These are phyloP conservation scores for Ericerus pela DNA, from an alignment of 1,140 invertebrate species.

Conservation along the genomic window DNA sequence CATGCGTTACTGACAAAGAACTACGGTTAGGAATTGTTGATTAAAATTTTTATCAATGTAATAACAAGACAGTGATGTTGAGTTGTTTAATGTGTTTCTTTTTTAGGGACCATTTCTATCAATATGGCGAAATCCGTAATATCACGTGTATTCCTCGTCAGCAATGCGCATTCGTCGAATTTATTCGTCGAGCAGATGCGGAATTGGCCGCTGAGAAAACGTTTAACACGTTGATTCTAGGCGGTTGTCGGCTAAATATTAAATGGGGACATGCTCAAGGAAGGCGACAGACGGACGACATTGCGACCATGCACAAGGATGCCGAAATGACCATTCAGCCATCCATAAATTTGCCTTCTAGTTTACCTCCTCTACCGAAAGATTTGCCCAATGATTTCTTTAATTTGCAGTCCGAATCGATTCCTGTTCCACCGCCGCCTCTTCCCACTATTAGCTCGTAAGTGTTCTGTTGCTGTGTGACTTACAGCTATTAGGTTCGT, in stretches of 20 bases:
- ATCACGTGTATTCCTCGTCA: constrained; percentile 83
- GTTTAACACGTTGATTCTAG: constrained; percentile 86
- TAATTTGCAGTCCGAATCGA: too few species aligned
- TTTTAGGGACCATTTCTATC: constrained; percentile 81
- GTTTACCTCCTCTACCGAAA: background rate
- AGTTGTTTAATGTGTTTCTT: too few species aligned
- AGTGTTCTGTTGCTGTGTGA: too few species aligned
- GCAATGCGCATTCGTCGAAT: constrained; percentile 96
- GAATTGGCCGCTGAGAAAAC: constrained; percentile 90
- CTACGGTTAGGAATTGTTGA: constrained; percentile 40
- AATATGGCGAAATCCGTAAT: constrained; percentile 95
- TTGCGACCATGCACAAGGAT: constrained; percentile 16
- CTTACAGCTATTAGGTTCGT: too few species aligned
- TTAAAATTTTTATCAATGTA: too few species aligned
- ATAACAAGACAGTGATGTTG: too few species aligned
- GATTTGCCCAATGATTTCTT: background rate
- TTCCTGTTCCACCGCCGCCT: too few species aligned
- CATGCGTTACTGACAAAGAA: constrained; percentile 77
- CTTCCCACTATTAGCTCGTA: too few species aligned
- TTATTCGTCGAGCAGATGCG: constrained; percentile 72
- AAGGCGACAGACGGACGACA: constrained; percentile 29
- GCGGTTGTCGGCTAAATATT: constrained; percentile 75
- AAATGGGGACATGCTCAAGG: constrained; percentile 93
- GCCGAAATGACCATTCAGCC: background rate
- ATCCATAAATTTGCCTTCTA: background rate